Evolutionary conservation across 1,140 invertebrate species (phyloP).

Genomic region (Heterodera carotae): DNA sequence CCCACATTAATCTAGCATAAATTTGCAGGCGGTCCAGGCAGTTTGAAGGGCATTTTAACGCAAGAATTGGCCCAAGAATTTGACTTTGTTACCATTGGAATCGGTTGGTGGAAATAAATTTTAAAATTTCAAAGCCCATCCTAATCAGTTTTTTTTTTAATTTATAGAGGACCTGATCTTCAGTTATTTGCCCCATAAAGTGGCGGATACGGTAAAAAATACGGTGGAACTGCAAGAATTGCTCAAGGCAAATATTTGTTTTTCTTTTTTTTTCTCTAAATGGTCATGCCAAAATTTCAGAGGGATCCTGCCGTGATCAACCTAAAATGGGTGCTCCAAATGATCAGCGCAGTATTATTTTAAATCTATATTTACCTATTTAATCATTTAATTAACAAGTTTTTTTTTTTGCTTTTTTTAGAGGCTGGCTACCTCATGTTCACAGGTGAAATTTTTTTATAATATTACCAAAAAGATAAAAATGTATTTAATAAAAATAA

Average conservation of each 20-base stretch:
- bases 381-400: neutral
- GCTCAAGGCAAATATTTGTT: conserved; percentile 39
- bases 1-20: too few relatives aligned
- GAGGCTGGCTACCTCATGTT: neutral
- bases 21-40: conserved; percentile 57
- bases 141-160: neutral
- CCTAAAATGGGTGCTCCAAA: conserved; percentile 55
- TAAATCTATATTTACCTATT: neutral
- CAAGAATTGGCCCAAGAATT: conserved; percentile 61
- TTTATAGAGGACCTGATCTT: conserved; percentile 56
- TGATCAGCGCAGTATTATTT: conserved; percentile 57
- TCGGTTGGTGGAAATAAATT: conserved; percentile 40
- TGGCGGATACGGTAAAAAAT: conserved; percentile 56
- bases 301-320: conserved; percentile 52
- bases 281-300: conserved; percentile 35
- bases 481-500: too few relatives aligned
- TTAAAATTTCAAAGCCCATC: neutral
- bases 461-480: too few relatives aligned
- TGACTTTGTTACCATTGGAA: conserved; percentile 55
- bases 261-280: too few relatives aligned
- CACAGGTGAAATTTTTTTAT: neutral
- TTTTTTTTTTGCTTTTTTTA: neutral
- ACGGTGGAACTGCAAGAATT: conserved; percentile 58
- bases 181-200: conserved; percentile 57
- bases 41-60: conserved; percentile 56